A percentile compares a stretch with the other conserved stretches of the same genome.
Evolutionary conservation across 1,140 invertebrate genomes (phyloP).

Genomic region (Drosophila hydei): DNA sequence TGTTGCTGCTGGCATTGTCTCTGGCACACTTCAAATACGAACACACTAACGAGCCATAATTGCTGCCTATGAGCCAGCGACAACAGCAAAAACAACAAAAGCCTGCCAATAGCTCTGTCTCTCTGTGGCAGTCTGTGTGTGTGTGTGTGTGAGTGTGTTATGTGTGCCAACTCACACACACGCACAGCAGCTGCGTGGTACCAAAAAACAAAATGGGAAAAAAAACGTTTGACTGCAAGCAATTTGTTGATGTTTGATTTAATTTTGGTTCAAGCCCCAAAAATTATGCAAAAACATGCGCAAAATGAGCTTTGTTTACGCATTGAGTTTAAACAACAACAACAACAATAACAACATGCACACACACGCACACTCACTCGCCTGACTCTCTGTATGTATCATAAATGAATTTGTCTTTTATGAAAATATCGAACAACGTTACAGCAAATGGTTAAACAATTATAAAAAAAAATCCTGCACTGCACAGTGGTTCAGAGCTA

Average conservation of each 20-base stretch:
- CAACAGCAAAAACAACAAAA: constrained; percentile 49
- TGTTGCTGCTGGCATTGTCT: constrained; percentile 60
- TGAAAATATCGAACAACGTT: not conserved
- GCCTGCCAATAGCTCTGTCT: constrained; percentile 44
- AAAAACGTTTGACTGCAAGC: constrained; percentile 23
- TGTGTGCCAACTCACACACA: constrained; percentile 14
- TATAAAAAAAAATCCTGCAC: not conserved
- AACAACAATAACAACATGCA: too few relatives aligned
- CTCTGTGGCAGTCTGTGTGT: constrained; percentile 14
- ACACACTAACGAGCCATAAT: constrained; percentile 81
- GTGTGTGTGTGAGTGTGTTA: constrained; percentile 28
- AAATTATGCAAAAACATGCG: constrained; percentile 60
- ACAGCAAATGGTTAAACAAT: constrained; percentile 14
- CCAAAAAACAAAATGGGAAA: not conserved
- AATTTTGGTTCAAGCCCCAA: constrained; percentile 58
- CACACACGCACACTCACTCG: not conserved
- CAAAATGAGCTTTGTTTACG: constrained; percentile 4
- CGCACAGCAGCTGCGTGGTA: not conserved
- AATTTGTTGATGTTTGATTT: constrained; percentile 68
- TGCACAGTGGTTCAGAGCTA: not conserved
- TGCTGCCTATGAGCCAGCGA: constrained; percentile 71
- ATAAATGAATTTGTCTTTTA: constrained; percentile 9
- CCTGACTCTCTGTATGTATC: not conserved
- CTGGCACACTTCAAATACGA: constrained; percentile 76
- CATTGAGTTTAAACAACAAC: constrained; percentile 22